Conservation (phyloP, 2,797 vertebrate genomes). For the Oreochromis grahami region DNA sequence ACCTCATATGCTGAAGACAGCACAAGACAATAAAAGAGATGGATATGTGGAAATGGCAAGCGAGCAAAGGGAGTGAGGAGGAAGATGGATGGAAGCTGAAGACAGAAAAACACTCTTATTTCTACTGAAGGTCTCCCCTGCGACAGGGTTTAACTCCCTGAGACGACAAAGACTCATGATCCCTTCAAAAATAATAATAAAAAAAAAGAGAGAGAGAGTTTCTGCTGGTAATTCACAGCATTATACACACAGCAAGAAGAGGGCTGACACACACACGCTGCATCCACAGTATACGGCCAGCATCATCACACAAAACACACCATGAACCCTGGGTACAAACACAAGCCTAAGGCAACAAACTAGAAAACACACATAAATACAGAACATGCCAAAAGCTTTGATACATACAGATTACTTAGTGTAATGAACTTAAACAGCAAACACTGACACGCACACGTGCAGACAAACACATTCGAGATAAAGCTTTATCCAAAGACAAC, state of each 20-base stretch:
- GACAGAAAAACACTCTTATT: background rate
- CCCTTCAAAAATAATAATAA: conserved; percentile 34
- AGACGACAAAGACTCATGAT: conserved; percentile 34
- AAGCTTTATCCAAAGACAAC: conserved; percentile 57
- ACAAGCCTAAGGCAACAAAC: conserved; percentile 28
- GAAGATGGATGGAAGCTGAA: background rate
- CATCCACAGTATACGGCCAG: conserved; percentile 1
- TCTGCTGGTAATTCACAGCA: conserved; percentile 47
- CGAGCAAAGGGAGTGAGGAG: background rate
- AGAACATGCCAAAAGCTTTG: conserved; percentile 15
- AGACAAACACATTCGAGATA: conserved; percentile 19
- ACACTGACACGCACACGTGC: background rate
- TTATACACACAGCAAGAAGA: conserved; percentile 7
- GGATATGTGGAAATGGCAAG: background rate
- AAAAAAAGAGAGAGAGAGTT: background rate
- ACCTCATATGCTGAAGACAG: background rate
- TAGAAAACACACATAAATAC: conserved; percentile 8
- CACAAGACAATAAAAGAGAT: background rate
- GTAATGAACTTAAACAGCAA: conserved; percentile 29
- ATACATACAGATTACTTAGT: conserved; percentile 28
- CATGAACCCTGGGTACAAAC: conserved; percentile 33
- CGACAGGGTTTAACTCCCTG: conserved; percentile 14
- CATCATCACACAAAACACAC: conserved; percentile 28
- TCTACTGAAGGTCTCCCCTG: background rate
- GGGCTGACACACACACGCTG: background rate